phyloP scores from a whole-genome alignment of 1,140 invertebrate species.

The Neotoxoptera formosana region DNA sequence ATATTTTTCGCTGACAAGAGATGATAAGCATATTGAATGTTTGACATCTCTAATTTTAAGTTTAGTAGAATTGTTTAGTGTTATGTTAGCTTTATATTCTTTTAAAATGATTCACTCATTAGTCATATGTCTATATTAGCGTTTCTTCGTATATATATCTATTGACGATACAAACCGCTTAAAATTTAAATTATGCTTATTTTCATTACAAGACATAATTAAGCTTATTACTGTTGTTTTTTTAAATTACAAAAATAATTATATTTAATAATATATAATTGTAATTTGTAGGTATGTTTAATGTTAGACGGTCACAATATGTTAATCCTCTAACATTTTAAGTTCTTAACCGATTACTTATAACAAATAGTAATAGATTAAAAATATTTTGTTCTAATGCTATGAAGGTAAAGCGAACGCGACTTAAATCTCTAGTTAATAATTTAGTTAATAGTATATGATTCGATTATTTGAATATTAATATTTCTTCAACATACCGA shows the following conservation, averaged over 20 bases:
- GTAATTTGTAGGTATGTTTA: background rate
- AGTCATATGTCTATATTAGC: background rate
- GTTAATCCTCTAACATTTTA: background rate
- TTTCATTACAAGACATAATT: background rate
- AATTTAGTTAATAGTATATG: background rate
- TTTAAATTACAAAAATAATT: conserved; percentile 5
- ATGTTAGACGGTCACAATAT: background rate
- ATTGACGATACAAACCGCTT: background rate
- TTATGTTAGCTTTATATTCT: conserved; percentile 4
- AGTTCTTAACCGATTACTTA: background rate
- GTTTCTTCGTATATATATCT: conserved; percentile 35
- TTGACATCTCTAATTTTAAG: conserved; percentile 17
- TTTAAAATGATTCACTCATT: conserved; percentile 26
- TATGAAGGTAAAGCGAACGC: background rate
- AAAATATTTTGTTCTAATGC: background rate
- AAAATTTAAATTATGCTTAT: conserved; percentile 29
- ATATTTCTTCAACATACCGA: background rate
- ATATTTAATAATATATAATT: conserved; percentile 1
- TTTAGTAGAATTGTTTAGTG: background rate
- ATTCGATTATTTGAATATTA: background rate
- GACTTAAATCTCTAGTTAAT: background rate
- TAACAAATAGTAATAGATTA: background rate
- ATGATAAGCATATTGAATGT: background rate
- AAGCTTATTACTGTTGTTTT: background rate
- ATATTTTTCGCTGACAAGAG: background rate